phyloP scores from a whole-genome alignment of 2,888 invertebrate genomes.

The Azorinus chamasolen region DNA sequence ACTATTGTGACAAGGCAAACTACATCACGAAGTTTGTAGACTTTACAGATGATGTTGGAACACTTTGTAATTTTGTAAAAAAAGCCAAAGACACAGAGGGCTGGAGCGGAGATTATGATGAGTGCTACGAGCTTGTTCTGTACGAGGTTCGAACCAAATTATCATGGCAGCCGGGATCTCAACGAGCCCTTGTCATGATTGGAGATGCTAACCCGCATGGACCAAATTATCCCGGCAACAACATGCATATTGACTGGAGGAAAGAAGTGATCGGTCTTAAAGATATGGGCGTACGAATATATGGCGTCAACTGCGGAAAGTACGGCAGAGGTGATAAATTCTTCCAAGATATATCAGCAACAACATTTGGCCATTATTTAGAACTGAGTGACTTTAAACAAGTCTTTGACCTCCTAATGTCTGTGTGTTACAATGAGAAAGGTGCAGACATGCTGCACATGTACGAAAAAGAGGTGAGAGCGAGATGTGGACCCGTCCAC shows the following conservation, averaged over 20 bases:
- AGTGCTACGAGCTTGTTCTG: too few relatives aligned
- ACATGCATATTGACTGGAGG: slow-evolving; percentile 79
- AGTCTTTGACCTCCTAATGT: slow-evolving; percentile 83
- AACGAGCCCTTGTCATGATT: slow-evolving; percentile 82
- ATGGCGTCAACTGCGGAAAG: slow-evolving; percentile 74
- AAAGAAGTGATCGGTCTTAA: slow-evolving; percentile 70
- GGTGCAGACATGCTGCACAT: slow-evolving; percentile 68
- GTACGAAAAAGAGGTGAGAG: too few relatives aligned
- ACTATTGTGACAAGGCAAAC: too few relatives aligned
- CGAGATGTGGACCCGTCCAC: too few relatives aligned
- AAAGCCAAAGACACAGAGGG: slow-evolving; percentile 75
- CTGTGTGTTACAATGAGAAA: slow-evolving; percentile 83
- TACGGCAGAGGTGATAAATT: slow-evolving; percentile 62
- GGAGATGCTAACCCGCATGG: too few relatives aligned
- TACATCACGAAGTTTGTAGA: too few relatives aligned
- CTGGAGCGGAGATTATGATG: slow-evolving; percentile 82
- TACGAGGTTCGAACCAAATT: slow-evolving; percentile 78
- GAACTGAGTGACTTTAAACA: slow-evolving; percentile 77
- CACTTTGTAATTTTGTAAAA: slow-evolving; percentile 74
- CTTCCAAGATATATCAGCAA: slow-evolving; percentile 73
- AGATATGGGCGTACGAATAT: slow-evolving; percentile 71
- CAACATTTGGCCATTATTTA: slow-evolving; percentile 78
- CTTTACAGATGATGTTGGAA: too few relatives aligned
- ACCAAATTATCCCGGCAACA: slow-evolving; percentile 70
- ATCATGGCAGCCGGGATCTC: slow-evolving; percentile 81